A percentile compares a stretch with the other conserved stretches of the same genome.
phyloP scores from a whole-genome alignment of 2,113 vertebrate genomes.

The Cyphomyrus discorhynchus region DNA sequence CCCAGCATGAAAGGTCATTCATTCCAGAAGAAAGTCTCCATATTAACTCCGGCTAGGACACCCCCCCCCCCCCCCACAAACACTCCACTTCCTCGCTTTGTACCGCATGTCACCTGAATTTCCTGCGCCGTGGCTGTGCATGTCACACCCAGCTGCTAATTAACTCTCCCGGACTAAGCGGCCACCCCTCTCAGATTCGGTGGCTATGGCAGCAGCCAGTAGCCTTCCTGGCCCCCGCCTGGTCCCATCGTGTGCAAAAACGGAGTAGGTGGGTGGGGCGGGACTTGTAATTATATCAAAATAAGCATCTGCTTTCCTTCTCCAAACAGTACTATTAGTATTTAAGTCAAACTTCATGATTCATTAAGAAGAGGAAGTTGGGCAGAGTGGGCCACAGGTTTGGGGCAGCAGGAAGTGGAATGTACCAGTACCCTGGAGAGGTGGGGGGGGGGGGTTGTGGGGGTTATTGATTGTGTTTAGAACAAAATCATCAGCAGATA shows the following conservation, averaged over 20 bases:
- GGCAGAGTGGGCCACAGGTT: constrained; percentile 48
- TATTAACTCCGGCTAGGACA: constrained; percentile 4
- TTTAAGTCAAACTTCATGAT: constrained; percentile 73
- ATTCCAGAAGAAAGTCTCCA: constrained; percentile 16
- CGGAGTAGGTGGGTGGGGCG: constrained; percentile 19
- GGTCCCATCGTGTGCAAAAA: constrained; percentile 15
- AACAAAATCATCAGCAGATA: not conserved
- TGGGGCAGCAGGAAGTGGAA: constrained; percentile 32
- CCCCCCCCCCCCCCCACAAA: not conserved
- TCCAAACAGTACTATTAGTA: constrained; percentile 65
- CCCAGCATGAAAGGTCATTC: constrained; percentile 25
- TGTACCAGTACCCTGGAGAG: not conserved
- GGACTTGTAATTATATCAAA: constrained; percentile 66
- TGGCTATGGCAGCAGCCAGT: not conserved
- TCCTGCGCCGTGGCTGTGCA: constrained; percentile 43
- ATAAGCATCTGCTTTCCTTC: constrained; percentile 60
- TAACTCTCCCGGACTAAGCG: constrained; percentile 27
- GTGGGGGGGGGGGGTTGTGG: constrained; percentile 7
- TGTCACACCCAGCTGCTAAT: constrained; percentile 51
- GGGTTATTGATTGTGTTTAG: constrained; percentile 21
- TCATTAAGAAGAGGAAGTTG: constrained; percentile 74
- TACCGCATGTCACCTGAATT: constrained; percentile 46
- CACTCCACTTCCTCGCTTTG: constrained; percentile 63
- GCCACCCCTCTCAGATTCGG: constrained; percentile 27
- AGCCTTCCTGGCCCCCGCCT: constrained; percentile 12